Base-by-base conservation (phyloP, 2,113 vertebrate species). In the Marcusenius ussheri region DNA sequence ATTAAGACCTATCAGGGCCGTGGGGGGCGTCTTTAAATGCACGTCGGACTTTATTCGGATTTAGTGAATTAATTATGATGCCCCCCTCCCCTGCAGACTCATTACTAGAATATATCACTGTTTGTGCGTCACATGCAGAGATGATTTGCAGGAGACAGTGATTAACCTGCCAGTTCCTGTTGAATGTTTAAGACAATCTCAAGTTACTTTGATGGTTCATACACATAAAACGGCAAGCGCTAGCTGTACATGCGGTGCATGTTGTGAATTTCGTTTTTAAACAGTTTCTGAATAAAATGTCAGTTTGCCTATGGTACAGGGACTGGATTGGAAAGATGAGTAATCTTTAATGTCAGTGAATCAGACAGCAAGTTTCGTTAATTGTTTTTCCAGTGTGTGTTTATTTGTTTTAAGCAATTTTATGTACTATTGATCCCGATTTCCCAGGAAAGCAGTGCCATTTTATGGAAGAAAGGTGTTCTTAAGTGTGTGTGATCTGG, bases 51-150 rank as follows among this genome's bases (percentile, higher is more conserved):
- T 87, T 90, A 87, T 88, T 87, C 42, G 46, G 89, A 87, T 51
- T 19, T 51, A 46, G 45, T 74, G 62, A 80, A 74, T 90, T 77
- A 70, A 77, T 90, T 90, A 27, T 39, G 56, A 51, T 51, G 3
- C n/a, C 7, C 1, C n/a, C 24, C 8, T 47, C 58, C 83, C 89
- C 62, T 51, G 1, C 21, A 51, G 50, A 56, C 77, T 58, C 74
- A 86, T 70, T 89, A 58, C 31, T 45, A 2, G 8, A 89, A 45
- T 58, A 27, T 39, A 58, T 39, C 9, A 50, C 35, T 83, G 17
- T 45, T 89, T 19, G 45, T 74, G 80, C 17, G 35, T 87, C 11
- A 35, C 15, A 53, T 35, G 49, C 21, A 17, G 21, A 87, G 46
- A 27, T 31, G n/a, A 51, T 53, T 50, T 49, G 13, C 47, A 24